Percentiles rank a stretch among this genome's conserved stretches.
phyloP scores from a whole-genome alignment of 2,113 vertebrate species.

The Helogale parvula region DNA sequence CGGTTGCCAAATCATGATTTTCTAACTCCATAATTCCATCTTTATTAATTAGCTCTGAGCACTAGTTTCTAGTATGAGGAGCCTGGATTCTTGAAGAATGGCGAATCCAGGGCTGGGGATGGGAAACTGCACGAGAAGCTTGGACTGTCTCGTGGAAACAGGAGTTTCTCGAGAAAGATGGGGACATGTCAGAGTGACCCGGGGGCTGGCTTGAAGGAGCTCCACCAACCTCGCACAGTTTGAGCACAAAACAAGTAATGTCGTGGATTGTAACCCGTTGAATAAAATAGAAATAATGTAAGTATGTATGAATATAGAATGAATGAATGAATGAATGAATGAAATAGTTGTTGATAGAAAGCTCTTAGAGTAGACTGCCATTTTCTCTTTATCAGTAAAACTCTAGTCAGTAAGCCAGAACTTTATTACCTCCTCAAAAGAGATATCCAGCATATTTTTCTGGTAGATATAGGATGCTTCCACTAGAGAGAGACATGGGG shows the following conservation, averaged over 20 bases:
- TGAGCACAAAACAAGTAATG: neutral
- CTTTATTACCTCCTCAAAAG: neutral
- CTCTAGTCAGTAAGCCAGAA: neutral
- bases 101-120: neutral
- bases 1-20: neutral
- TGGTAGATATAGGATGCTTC: neutral
- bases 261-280: neutral
- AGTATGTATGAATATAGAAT: neutral
- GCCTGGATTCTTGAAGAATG: neutral
- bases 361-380: neutral
- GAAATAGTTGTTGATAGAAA: neutral
- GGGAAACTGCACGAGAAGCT: neutral
- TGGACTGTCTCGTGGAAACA: neutral
- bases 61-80: neutral
- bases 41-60: neutral
- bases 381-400: slow-evolving; percentile 20
- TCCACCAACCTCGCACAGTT: neutral
- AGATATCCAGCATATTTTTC: neutral
- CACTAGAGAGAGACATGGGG: neutral
- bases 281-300: neutral
- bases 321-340: neutral
- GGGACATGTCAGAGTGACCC: neutral
- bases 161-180: neutral
- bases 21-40: neutral
- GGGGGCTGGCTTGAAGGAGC: neutral